Conservation (phyloP, 2,113 vertebrate species). For the Tautogolabrus adspersus region DNA sequence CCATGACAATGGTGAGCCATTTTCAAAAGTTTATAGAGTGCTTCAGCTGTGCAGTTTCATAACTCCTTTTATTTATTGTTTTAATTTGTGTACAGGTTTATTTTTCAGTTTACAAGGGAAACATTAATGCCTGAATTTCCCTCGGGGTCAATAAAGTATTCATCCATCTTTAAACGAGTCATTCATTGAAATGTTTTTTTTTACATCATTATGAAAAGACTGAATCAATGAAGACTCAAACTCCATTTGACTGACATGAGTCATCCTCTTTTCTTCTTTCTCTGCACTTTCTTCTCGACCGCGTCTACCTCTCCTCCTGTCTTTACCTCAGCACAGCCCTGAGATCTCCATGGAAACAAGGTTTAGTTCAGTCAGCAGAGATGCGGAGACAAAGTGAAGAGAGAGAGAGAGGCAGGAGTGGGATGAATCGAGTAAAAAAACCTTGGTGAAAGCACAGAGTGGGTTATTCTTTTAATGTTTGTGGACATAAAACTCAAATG, state of each 20-base stretch:
- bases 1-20: too few species aligned
- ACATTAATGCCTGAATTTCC: too few species aligned
- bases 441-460: conserved; percentile 6
- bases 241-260: conserved; percentile 56
- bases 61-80: too few species aligned
- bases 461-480: conserved; percentile 5
- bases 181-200: neutral
- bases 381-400: conserved; percentile 30
- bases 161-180: neutral
- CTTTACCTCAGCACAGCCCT: conserved; percentile 51
- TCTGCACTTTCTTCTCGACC: neutral
- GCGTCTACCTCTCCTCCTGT: conserved; percentile 8
- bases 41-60: too few species aligned
- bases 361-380: conserved; percentile 64
- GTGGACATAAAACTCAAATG: neutral
- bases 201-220: neutral
- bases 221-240: neutral
- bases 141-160: too few species aligned
- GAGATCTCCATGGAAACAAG: conserved; percentile 80
- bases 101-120: too few species aligned
- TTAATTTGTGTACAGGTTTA: too few species aligned
- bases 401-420: conserved; percentile 21
- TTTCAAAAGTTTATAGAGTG: too few species aligned
- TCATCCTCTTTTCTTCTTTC: conserved; percentile 38
- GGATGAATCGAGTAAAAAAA: conserved; percentile 1